phyloP scores from a whole-genome alignment of 1,140 invertebrate species.

The Palaemon carinicauda region DNA sequence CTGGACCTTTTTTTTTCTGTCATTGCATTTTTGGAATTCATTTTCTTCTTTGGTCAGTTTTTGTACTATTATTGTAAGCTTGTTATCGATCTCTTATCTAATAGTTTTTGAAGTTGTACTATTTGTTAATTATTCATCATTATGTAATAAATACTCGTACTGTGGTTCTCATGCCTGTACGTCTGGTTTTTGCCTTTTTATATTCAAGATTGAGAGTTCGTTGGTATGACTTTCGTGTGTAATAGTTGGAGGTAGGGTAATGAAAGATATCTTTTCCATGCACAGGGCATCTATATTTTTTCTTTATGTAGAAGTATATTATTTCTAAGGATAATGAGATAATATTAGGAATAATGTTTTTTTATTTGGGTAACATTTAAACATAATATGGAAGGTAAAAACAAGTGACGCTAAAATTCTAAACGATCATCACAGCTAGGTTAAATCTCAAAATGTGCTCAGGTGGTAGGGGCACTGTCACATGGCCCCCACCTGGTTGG shows the following conservation, averaged over 20 bases:
- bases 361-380: conserved; percentile 53
- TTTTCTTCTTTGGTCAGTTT: too few relatives aligned
- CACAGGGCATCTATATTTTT: background rate
- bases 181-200: too few relatives aligned
- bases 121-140: too few relatives aligned
- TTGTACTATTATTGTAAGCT: too few relatives aligned
- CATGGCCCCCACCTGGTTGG: background rate
- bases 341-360: conserved; percentile 46
- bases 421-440: conserved; percentile 53
- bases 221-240: background rate
- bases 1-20: too few relatives aligned
- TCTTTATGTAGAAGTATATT: background rate
- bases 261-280: too few relatives aligned
- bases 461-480: background rate
- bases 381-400: conserved; percentile 55
- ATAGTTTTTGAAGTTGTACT: too few relatives aligned
- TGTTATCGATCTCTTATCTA: too few relatives aligned
- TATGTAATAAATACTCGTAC: background rate
- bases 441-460: conserved; percentile 19
- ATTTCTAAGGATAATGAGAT: background rate
- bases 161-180: background rate
- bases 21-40: too few relatives aligned
- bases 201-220: background rate
- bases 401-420: conserved; percentile 43
- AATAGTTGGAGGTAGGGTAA: background rate